Base-by-base conservation (phyloP, 2,888 invertebrate genomes). In the Xestobium rufovillosum region DNA sequence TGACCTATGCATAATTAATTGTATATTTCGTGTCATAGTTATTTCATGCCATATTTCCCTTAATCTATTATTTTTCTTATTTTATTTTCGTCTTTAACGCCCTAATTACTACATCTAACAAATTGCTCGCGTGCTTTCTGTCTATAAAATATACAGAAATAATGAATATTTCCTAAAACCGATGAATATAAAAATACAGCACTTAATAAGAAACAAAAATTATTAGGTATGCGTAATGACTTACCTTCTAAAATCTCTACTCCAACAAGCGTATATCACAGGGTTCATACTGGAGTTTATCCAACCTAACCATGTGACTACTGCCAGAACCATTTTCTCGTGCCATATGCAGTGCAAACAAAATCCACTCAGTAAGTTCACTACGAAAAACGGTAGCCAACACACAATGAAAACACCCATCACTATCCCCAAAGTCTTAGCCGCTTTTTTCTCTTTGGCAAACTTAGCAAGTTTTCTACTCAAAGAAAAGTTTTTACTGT, bases 211-310 rank as follows among this genome's bases (percentile, higher is more conserved):
- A n/a, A n/a, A n/a, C n/a, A n/a, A n/a, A n/a, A n/a, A n/a, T n/a
- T n/a, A n/a, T n/a, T n/a, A n/a, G n/a, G n/a, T n/a, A n/a, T n/a
- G n/a, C n/a, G n/a, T n/a, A n/a, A n/a, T n/a, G 17, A 61, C 75
- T 72, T 62, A 89, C 89, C 90, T 83, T 69, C 90, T 74, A 64
- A 96, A 96, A 67, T 96, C 96, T 57, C 90, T 76, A 70, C 92
- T 94, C 85, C 95, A 95, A 61, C 92, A 91, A n/a, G 95, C 95
- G 66, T 96, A 96, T 60, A 96, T 96, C 49, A 95, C 89, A 0
- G 95, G 95, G 71, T 92, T 92, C 91, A 92, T 92, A 43, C 89
- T 86, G 30, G 90, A 90, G 68, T 92, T 92, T 64, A 91, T 87
- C 91, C 91, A 92, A 34, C 92, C 92, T 26, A 91, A 74, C 92